phyloP scores from a whole-genome alignment of 2,888 invertebrate species.

The Eueremaeus valkanovi region DNA sequence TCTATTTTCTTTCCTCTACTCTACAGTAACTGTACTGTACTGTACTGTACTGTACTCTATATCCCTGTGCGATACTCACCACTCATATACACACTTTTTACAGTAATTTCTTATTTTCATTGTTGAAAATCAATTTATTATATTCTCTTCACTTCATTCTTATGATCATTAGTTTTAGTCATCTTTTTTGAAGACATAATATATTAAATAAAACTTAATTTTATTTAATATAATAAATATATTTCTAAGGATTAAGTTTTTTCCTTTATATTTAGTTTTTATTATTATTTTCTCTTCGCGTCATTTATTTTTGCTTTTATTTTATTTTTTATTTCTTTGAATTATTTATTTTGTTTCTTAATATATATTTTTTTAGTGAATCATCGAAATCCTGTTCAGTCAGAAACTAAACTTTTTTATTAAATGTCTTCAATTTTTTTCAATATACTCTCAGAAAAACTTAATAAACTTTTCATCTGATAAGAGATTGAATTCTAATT shows the following conservation, averaged over 20 bases:
- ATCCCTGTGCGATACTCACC: too few species aligned
- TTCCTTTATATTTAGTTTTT: too few species aligned
- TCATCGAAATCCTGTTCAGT: conserved; percentile 16
- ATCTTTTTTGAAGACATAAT: neutral
- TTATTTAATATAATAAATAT: conserved; percentile 1
- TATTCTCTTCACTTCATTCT: conserved; percentile 14
- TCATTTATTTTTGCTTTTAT: neutral
- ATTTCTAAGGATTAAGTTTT: conserved; percentile 3
- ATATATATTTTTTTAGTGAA: neutral
- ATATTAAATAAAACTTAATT: conserved; percentile 19
- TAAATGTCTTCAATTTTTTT: conserved; percentile 13
- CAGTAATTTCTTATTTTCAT: neutral
- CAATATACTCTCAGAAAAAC: neutral
- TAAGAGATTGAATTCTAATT: conserved; percentile 1
- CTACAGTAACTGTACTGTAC: too few species aligned
- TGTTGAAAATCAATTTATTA: conserved; percentile 23
- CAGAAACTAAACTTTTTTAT: neutral
- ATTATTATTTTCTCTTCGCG: neutral
- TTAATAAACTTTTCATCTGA: neutral
- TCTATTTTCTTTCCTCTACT: neutral
- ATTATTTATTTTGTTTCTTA: too few species aligned
- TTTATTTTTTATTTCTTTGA: neutral
- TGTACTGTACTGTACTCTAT: too few species aligned
- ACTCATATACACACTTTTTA: too few species aligned
- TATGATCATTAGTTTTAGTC: conserved; percentile 12